A percentile compares a stretch with the other conserved stretches of the same genome.
Conservation (phyloP, 2,113 vertebrate genomes). For the Tragulus kanchil region DNA sequence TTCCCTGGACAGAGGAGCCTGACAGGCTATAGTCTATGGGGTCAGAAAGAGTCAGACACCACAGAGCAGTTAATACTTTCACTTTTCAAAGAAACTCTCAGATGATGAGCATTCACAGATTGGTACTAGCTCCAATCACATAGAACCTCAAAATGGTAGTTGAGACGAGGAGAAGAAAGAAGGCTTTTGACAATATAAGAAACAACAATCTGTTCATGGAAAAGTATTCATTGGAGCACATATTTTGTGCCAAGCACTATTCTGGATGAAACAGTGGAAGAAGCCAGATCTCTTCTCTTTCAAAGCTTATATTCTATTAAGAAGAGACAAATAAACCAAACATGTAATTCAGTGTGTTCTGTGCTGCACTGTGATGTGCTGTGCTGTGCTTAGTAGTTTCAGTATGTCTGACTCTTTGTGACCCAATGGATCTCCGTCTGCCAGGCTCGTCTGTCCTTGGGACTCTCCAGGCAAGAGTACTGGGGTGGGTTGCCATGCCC, state of each 20-base stretch:
- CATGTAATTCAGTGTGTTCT: neutral
- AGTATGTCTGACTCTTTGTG: neutral
- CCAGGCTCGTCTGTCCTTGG: neutral
- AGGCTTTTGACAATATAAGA: neutral
- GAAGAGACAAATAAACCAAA: neutral
- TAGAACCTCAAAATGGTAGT: neutral
- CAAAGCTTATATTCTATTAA: neutral
- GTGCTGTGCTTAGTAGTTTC: neutral
- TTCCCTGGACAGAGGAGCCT: neutral
- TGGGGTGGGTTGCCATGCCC: too few relatives aligned
- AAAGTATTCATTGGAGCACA: neutral
- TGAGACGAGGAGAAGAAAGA: neutral
- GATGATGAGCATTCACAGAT: neutral
- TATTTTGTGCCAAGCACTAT: neutral
- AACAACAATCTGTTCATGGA: neutral
- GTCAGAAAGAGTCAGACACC: neutral
- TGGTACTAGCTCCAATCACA: neutral
- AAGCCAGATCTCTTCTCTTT: neutral
- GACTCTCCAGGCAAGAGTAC: neutral
- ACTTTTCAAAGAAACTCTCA: neutral
- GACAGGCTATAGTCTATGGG: neutral
- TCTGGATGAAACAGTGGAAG: neutral
- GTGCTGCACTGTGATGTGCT: neutral
- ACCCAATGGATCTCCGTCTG: neutral
- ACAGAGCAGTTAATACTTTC: neutral